Evolutionary conservation across 2,888 invertebrate genomes (phyloP).

Genomic region (Drosophila lutescens): DNA sequence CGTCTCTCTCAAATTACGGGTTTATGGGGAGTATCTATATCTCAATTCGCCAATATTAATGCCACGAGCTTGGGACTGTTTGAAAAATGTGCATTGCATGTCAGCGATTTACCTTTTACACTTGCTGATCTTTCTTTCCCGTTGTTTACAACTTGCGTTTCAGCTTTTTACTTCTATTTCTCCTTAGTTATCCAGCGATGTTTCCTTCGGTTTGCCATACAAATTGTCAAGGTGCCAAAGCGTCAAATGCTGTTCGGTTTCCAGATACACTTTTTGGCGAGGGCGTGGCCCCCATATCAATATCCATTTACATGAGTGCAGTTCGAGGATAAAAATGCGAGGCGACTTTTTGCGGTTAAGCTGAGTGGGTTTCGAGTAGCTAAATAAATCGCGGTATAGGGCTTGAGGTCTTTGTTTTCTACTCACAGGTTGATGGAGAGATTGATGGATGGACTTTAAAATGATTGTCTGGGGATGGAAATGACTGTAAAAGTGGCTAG

Average conservation of each 20-base stretch:
- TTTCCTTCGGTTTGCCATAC: constrained; percentile 54
- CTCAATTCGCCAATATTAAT: constrained; percentile 52
- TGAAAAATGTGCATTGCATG: constrained; percentile 73
- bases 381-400: constrained; percentile 31
- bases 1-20: constrained; percentile 67
- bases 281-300: constrained; percentile 56
- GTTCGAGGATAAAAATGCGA: constrained; percentile 30
- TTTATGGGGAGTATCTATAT: constrained; percentile 50
- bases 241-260: constrained; percentile 59
- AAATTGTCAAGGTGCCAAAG: constrained; percentile 77
- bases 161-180: neutral
- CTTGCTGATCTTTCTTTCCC: constrained; percentile 4
- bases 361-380: constrained; percentile 44
- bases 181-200: constrained; percentile 41
- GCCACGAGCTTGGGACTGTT: constrained; percentile 63
- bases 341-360: constrained; percentile 42
- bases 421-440: constrained; percentile 16
- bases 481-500: constrained; percentile 19
- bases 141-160: constrained; percentile 26
- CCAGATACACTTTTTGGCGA: constrained; percentile 33
- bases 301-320: constrained; percentile 67
- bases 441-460: constrained; percentile 32
- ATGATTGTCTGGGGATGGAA: constrained; percentile 20
- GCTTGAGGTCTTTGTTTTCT: constrained; percentile 26
- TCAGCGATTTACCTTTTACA: constrained; percentile 66